Evolutionary conservation across 2,113 vertebrate genomes (phyloP).

Genomic region (Irena cyanogastra): DNA sequence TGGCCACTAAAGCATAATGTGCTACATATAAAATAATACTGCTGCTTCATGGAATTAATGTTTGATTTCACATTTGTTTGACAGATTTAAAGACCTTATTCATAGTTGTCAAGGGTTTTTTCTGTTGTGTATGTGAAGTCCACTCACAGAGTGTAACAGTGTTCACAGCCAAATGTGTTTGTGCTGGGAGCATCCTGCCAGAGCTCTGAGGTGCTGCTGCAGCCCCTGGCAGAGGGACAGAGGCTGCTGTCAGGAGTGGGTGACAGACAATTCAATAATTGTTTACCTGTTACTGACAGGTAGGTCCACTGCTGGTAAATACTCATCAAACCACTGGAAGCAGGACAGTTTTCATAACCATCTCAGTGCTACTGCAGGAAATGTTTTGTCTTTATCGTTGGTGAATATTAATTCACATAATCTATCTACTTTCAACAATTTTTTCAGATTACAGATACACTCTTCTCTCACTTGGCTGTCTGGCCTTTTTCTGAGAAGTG

Average conservation of each 20-base stretch:
- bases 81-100: background rate
- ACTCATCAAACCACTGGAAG: background rate
- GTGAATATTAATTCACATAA: background rate
- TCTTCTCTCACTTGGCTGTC: background rate
- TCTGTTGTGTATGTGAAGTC: background rate
- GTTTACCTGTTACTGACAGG: background rate
- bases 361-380: background rate
- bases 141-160: background rate
- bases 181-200: background rate
- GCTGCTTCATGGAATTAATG: background rate
- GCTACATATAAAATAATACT: background rate
- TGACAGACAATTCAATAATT: background rate
- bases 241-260: background rate
- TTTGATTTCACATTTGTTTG: background rate
- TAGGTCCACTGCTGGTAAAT: background rate
- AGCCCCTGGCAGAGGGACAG: background rate
- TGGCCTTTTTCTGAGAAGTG: background rate
- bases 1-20: background rate
- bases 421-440: accelerated
- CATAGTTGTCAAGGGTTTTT: background rate
- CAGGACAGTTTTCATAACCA: background rate
- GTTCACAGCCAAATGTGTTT: background rate
- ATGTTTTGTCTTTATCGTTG: background rate
- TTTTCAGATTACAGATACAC: background rate
- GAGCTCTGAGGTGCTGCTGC: background rate